Conservation (phyloP, 2,888 invertebrate genomes). For the Drosophila helvetica region DNA sequence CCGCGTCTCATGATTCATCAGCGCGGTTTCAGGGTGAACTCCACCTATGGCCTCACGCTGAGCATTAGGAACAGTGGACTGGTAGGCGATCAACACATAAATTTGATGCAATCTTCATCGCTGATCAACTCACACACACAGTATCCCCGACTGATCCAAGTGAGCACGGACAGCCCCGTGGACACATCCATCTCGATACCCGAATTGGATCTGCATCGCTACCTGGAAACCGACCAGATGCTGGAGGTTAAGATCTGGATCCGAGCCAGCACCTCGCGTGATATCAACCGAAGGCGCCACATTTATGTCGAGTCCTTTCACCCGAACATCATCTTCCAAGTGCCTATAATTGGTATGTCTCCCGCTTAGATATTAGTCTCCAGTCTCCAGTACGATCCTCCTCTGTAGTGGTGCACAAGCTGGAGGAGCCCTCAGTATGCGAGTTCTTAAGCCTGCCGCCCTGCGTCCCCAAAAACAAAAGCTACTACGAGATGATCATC, state of each 20-base stretch:
- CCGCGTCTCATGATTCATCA: constrained; percentile 59
- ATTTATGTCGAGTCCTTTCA: constrained; percentile 69
- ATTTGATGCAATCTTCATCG: not conserved
- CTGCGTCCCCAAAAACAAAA: constrained; percentile 48
- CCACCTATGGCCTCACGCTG: constrained; percentile 48
- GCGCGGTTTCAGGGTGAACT: constrained; percentile 32
- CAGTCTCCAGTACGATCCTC: not conserved
- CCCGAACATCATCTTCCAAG: constrained; percentile 74
- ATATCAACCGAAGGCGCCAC: constrained; percentile 68
- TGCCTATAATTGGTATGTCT: constrained; percentile 74
- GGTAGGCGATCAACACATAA: constrained; percentile 34
- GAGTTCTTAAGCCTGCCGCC: constrained; percentile 51
- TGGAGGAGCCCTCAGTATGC: constrained; percentile 30
- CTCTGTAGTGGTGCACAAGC: constrained; percentile 30
- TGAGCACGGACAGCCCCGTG: constrained; percentile 65
- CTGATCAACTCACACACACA: constrained; percentile 25
- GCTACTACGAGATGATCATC: constrained; percentile 68
- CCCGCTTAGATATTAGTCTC: accelerated
- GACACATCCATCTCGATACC: constrained; percentile 53
- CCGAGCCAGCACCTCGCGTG: constrained; percentile 18
- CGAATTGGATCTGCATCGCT: constrained; percentile 46
- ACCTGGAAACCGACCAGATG: constrained; percentile 63
- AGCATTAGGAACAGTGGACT: constrained; percentile 54
- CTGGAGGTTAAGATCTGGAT: constrained; percentile 60
- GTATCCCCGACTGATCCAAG: constrained; percentile 65